phyloP scores from a whole-genome alignment of 2,113 vertebrate species.

The Antechinus flavipes region DNA sequence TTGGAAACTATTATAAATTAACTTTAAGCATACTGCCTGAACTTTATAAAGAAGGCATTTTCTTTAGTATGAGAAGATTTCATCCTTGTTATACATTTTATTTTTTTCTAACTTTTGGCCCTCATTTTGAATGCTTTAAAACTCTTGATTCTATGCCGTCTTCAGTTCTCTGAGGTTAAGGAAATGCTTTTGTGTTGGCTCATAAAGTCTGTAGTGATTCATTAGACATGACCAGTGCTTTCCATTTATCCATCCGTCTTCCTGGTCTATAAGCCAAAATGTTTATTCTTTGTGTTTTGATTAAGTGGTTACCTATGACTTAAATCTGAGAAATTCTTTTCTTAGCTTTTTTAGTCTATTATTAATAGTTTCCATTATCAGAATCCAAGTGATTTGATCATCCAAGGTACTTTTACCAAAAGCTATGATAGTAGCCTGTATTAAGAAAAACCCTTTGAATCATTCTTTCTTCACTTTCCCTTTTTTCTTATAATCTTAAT shows the following conservation, averaged over 20 bases:
- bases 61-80: conserved; percentile 75
- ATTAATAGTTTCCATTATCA: conserved; percentile 18
- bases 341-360: conserved; percentile 38
- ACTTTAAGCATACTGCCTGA: conserved; percentile 55
- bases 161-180: conserved; percentile 70
- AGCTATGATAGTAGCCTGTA: background rate
- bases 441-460: background rate
- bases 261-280: conserved; percentile 51
- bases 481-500: background rate
- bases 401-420: background rate
- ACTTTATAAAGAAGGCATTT: conserved; percentile 38
- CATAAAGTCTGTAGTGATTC: conserved; percentile 71
- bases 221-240: conserved; percentile 54
- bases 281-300: conserved; percentile 57
- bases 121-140: conserved; percentile 69
- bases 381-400: conserved; percentile 9
- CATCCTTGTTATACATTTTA: conserved; percentile 74
- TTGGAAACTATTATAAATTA: conserved; percentile 22
- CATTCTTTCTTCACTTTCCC: background rate
- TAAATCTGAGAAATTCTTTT: conserved; percentile 57
- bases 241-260: conserved; percentile 32
- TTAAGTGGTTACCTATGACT: conserved; percentile 41
- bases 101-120: conserved; percentile 79
- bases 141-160: conserved; percentile 69
- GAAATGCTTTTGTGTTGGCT: conserved; percentile 77